Evolutionary conservation across 2,797 vertebrate species (phyloP), one percentile per base, ranked within the genome.

Genomic region (Cossypha niveicapilla): DNA sequence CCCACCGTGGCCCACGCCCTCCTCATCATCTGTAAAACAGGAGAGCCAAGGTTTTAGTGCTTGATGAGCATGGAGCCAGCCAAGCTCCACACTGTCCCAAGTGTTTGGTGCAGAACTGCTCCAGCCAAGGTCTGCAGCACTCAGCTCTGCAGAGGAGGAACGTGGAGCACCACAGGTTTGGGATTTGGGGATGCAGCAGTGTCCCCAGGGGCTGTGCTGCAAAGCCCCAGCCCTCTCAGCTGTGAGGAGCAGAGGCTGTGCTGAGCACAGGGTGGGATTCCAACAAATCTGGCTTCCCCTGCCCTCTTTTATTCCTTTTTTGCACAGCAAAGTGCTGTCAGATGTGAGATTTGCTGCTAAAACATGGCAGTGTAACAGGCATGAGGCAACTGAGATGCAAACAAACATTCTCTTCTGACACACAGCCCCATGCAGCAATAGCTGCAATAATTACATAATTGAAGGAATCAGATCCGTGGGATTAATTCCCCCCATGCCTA

Each of bases 101-200:
- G 30, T 5, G 30, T 5, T 9, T 28, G 63, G 45, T 32, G 50
- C 15, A 25, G 57, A 39, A 6, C 37, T 30, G 4, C 60, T 24
- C 4, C 35, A 11, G 4, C 4, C 34, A 24, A 9, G 45, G 12
- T 17, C 34, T n/a, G 63, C 25, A 39, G 25, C 35, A 6, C 48
- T 23, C 10, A 41, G 61, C 85, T 27, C 74, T 25, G 41, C 11
- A 27, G 8, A 3, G 39, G 23, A 23, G 50, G 24, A n/a, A 3
- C 2, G 0, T 0, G 0, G 15, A 63, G 25, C 5, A 22, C 7
- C 16, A 12, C 3, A 35, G 35, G 4, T 11, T 1, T 51, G 50
- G 39, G 48, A 11, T 76, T 62, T 42, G 58, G 57, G 58, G 11
- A 11, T 23, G 83, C 57, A 56, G 73, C 34, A 18, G 32, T 1